These are phyloP conservation scores for Caranx melampygus DNA, from an alignment of 2,113 vertebrate species.

Conservation along the genomic window DNA sequence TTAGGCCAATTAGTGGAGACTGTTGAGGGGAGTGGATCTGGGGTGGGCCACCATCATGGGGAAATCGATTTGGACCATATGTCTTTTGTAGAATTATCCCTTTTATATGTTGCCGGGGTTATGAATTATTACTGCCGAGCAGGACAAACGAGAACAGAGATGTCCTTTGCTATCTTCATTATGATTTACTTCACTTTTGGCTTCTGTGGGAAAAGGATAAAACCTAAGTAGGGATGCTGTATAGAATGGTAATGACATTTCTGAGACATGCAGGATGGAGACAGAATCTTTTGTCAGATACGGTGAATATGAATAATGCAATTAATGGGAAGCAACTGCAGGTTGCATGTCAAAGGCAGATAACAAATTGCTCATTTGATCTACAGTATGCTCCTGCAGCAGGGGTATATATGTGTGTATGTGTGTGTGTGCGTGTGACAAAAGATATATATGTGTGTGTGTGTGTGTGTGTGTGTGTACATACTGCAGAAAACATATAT, in stretches of 20 bases:
- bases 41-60: constrained; percentile 58
- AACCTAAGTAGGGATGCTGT: constrained; percentile 45
- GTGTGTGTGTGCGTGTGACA: background rate
- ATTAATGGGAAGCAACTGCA: constrained; percentile 58
- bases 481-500: background rate
- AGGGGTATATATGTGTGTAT: constrained; percentile 10
- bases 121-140: constrained; percentile 68
- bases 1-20: constrained; percentile 73
- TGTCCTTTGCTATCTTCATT: constrained; percentile 71
- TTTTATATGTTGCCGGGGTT: constrained; percentile 61
- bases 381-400: constrained; percentile 9
- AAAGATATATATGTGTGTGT: background rate
- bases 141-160: constrained; percentile 75
- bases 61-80: constrained; percentile 74
- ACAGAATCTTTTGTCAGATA: constrained; percentile 65
- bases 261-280: constrained; percentile 48
- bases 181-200: constrained; percentile 73
- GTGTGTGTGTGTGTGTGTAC: background rate
- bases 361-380: constrained; percentile 62
- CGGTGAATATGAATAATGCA: constrained; percentile 72
- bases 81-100: constrained; percentile 76
- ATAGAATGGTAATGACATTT: constrained; percentile 70
- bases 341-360: constrained; percentile 60
- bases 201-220: constrained; percentile 60
- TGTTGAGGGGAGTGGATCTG: constrained; percentile 41